Evolutionary conservation across 2,797 vertebrate species (phyloP).

Genomic region (Trichosurus vulpecula): DNA sequence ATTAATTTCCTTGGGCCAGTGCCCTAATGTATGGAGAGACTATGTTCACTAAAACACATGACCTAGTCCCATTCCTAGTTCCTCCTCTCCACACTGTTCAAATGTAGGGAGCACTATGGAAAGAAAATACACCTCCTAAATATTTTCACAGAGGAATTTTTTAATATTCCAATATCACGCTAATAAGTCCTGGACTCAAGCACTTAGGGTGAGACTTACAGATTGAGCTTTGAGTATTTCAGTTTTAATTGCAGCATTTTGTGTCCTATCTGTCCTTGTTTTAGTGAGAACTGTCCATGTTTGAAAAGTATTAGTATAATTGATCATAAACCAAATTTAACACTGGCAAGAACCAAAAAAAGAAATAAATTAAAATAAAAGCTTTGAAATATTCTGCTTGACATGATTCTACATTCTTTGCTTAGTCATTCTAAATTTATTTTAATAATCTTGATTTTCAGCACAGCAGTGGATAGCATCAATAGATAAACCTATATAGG

Average conservation of each 20-base stretch:
- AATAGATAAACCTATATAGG: not conserved
- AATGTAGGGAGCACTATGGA: not conserved
- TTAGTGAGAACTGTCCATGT: not conserved
- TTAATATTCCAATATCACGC: not conserved
- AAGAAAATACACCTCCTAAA: not conserved
- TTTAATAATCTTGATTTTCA: conserved; percentile 9
- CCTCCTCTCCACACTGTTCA: not conserved
- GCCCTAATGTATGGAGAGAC: not conserved
- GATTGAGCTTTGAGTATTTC: too few species aligned
- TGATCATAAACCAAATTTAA: not conserved
- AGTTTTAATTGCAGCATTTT: not conserved
- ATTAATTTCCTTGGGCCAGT: not conserved
- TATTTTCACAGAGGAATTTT: rapidly evolving
- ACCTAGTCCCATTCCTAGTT: not conserved
- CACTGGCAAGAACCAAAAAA: not conserved
- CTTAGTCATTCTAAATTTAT: not conserved
- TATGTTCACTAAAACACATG: not conserved
- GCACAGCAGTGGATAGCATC: conserved; percentile 4
- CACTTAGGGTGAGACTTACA: not conserved
- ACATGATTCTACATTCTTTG: not conserved
- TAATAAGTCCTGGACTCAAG: not conserved
- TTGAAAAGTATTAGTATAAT: not conserved
- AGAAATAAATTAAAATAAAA: not conserved
- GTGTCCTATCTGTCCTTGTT: not conserved
- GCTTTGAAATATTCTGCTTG: not conserved